Conservation (phyloP, 2,888 invertebrate genomes). For the Aphidoletes aphidimyza region DNA sequence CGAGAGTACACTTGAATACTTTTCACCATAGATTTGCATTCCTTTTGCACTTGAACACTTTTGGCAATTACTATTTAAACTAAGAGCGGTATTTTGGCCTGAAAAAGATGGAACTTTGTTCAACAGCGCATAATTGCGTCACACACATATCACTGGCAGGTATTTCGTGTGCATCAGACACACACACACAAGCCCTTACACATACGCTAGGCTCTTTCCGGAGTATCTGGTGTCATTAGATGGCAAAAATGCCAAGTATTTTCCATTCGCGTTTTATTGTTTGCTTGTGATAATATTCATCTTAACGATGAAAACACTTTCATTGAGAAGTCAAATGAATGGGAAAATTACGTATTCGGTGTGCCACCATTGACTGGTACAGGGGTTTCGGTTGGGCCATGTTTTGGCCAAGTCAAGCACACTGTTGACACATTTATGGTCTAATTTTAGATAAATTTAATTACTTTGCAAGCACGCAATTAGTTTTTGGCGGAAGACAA, state of each 20-base stretch:
- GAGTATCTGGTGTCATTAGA: too few species aligned
- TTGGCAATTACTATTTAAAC: background rate
- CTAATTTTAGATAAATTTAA: conserved; percentile 49
- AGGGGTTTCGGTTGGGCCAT: background rate
- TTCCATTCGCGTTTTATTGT: conserved; percentile 34
- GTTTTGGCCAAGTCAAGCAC: background rate
- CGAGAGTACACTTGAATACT: background rate
- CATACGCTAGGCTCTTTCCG: too few species aligned
- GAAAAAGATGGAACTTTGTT: background rate
- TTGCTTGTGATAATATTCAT: background rate
- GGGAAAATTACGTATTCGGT: background rate
- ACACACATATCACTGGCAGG: conserved; percentile 5
- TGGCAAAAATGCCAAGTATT: conserved; percentile 20
- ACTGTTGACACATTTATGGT: conserved; percentile 46
- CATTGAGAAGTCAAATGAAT: background rate
- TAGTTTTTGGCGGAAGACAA: conserved; percentile 17
- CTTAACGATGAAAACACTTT: background rate
- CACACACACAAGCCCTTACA: too few species aligned
- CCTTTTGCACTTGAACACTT: background rate
- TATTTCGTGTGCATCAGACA: background rate
- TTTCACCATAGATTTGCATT: background rate
- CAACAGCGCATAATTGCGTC: background rate
- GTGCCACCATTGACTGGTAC: background rate
- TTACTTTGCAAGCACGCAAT: conserved; percentile 38
- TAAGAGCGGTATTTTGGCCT: background rate